Conservation (phyloP, 2,113 vertebrate species). For the Xiphias gladius region DNA sequence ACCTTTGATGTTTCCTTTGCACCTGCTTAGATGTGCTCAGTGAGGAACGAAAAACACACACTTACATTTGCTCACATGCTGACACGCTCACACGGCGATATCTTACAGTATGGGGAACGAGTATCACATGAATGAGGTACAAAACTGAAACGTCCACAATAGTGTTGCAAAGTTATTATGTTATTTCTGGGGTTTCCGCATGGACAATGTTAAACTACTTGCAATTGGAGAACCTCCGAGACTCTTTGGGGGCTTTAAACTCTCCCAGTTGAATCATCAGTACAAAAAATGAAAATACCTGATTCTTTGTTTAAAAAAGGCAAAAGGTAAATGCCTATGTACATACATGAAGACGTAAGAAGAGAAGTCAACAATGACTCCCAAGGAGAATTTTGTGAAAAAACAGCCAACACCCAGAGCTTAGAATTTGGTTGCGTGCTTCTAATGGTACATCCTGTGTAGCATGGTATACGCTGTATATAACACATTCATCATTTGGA, state of each 20-base stretch:
- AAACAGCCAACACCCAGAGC: neutral
- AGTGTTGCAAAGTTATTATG: neutral
- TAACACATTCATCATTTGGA: neutral
- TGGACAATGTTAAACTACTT: neutral
- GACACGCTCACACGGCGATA: neutral
- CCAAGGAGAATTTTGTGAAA: neutral
- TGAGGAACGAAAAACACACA: slow-evolving; percentile 17
- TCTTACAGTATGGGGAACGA: neutral
- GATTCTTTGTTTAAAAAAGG: neutral
- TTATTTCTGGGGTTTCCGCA: neutral
- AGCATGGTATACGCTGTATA: no score
- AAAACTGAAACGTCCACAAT: slow-evolving; percentile 11
- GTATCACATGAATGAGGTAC: slow-evolving; percentile 13
- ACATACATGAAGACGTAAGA: neutral
- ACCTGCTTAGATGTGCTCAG: slow-evolving; percentile 32
- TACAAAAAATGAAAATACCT: neutral
- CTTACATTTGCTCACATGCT: slow-evolving; percentile 20
- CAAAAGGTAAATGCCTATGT: neutral
- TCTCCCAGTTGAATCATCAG: slow-evolving; percentile 2
- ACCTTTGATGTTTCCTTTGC: slow-evolving; percentile 33
- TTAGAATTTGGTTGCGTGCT: neutral
- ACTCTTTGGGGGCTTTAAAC: neutral
- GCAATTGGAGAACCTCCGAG: neutral
- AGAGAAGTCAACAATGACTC: neutral
- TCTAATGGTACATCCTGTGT: neutral